Evolutionary conservation across 2,113 vertebrate genomes (phyloP), one percentile per base, ranked within the genome.

Genomic region (Stigmatopora nigra): DNA sequence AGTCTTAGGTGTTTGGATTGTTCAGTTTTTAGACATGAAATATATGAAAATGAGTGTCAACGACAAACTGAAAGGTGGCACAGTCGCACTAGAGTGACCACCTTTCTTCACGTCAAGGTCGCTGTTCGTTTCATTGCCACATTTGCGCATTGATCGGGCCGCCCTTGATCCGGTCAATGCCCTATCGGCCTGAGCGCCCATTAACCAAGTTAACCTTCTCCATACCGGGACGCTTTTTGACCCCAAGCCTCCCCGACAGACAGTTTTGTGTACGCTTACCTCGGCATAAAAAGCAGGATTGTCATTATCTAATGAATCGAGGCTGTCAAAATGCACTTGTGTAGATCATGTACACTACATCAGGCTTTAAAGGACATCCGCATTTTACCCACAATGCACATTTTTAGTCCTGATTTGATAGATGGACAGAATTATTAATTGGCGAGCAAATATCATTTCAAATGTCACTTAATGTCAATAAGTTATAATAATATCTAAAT

Each of bases 251-350:
- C 84, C 83, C 83, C 80, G 64, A 72, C 66, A 61, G 84, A 86
- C 85, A 88, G 82, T 81, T 84, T 71, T 89, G 90, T 35, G 68
- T 89, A 89, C 36, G 58, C 88, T 89, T 89, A 89, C 88, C 86
- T 90, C 84, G 78, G 89, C 90, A 79, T 72, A 86, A 88, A 78
- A 67, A 80, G 62, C 46, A 70, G 86, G 88, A 87, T 91, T 89
- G 89, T 90, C 86, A 83, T 91, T 90, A 90, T 90, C 88, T 86
- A 86, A 88, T 86, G 84, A 87, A 86, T 86, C 84, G 84, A 81
- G 82, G 73, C 88, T 81, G 86, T 89, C 84, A 88, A 68, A 70
- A 22, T 22, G 53, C 56, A 14, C 71, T 69, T 82, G 67, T 82
- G 82, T 65, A 67, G 79, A 80, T 83, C 80, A 63, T 44, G 75